Percentiles rank a stretch among this genome's conserved stretches.
These are phyloP conservation scores for Oscheius sp. DNA, from an alignment of 2,888 invertebrate genomes.

Conservation along the genomic window DNA sequence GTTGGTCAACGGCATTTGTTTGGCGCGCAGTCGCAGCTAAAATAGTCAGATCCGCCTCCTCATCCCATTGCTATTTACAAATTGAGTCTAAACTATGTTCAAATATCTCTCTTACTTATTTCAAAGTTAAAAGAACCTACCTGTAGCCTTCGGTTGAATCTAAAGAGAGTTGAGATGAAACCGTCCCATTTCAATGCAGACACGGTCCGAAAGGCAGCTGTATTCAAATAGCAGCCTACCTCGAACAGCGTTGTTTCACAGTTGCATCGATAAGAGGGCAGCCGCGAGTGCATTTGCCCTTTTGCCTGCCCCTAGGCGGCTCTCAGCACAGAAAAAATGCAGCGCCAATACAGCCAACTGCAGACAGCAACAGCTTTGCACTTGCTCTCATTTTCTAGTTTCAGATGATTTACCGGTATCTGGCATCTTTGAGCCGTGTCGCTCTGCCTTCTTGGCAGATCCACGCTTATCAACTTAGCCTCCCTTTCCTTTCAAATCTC, in stretches of 20 bases:
- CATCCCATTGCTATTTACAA: not conserved
- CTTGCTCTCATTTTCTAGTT: not conserved
- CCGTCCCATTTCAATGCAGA: no score
- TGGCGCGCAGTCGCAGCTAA: constrained; percentile 13
- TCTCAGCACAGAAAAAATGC: constrained; percentile 31
- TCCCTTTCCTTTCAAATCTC: not conserved
- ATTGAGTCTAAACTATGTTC: no score
- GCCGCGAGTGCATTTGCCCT: constrained; percentile 38
- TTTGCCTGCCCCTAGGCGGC: constrained; percentile 37
- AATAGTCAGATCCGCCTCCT: constrained; percentile 30
- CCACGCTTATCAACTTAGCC: not conserved
- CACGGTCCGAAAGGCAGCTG: constrained; percentile 10
- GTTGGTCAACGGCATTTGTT: constrained; percentile 18
- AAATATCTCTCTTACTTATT: no score
- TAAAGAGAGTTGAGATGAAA: no score
- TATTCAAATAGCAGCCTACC: constrained; percentile 23
- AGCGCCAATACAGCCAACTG: constrained; percentile 26
- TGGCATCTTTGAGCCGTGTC: not conserved
- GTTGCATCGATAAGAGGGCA: constrained; percentile 37
- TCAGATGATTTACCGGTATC: not conserved
- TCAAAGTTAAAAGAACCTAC: no score
- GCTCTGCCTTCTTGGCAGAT: not conserved
- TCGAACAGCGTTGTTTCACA: constrained; percentile 31
- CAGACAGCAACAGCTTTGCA: not conserved
- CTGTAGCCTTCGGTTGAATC: no score